Evolutionary conservation across 2,113 vertebrate species (phyloP).

Genomic region (Microtus ochrogaster): DNA sequence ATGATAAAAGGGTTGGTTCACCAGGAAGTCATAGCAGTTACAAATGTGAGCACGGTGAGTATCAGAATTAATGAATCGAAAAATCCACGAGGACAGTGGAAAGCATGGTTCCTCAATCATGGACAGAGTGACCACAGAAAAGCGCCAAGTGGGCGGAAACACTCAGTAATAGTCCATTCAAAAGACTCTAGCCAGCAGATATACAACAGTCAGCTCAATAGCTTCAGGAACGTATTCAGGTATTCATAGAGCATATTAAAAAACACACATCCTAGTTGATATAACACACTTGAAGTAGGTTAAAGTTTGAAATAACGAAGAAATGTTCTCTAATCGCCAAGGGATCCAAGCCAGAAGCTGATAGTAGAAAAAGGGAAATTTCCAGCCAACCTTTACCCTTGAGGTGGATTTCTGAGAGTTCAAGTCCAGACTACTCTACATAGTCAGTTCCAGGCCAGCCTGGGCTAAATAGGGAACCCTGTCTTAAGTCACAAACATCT

Average conservation of each 20-base stretch:
- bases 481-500: too few relatives aligned
- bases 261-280: not conserved
- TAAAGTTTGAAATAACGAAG: not conserved
- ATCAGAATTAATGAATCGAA: too few relatives aligned
- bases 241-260: not conserved
- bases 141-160: accelerated
- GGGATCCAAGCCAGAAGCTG: not conserved
- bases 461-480: not conserved
- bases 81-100: not conserved
- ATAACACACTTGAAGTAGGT: not conserved
- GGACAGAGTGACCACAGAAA: not conserved
- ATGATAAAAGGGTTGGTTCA: not conserved
- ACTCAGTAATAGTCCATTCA: too few relatives aligned
- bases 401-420: not conserved
- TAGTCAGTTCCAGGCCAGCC: not conserved
- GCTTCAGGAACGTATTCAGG: not conserved
- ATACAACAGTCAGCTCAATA: not conserved
- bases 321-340: not conserved
- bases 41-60: not conserved
- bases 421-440: not conserved
- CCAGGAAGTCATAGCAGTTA: not conserved
- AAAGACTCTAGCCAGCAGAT: too few relatives aligned
- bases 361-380: not conserved
- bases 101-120: not conserved
- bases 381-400: not conserved